Base-by-base conservation (phyloP, 2,888 invertebrate genomes). In the Amiota minor region DNA sequence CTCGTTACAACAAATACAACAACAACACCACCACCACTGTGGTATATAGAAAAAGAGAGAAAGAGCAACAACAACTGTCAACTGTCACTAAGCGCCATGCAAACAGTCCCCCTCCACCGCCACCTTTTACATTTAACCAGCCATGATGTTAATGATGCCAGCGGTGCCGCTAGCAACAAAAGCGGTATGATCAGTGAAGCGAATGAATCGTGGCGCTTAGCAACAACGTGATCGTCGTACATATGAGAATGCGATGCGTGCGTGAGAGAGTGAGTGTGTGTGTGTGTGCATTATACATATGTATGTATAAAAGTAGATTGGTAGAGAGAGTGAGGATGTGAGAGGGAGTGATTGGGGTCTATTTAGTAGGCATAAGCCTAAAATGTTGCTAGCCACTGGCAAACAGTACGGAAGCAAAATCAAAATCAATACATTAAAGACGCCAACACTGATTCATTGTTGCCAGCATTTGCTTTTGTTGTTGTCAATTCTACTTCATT, bases 41-140 rank as follows among this genome's bases (percentile, higher is more conserved):
- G n/a, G n/a, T 59, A 8, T 18, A 59, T 14, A 10, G 53, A 35
- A 18, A 9, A 3, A 50, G 50, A 46, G 35, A 16, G 47, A 65
- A 9, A 11, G 64, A 64, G 12, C 16, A 64, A 16, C 11, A 18
- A 59, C 59, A 18, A 59, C 59, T 2, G 59, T 20, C 53, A 68
- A 68, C 23, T 68, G 67, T 68, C 53, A 53, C 67, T 53, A 68
- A 68, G 67, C 67, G 67, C 67, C 50, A 68, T 68, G 67, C 50
- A 53, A 53, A 53, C 67, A 68, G 4, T 35, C 53, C 67, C 45
- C 35, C 20, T 14, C 16, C 56, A 23, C 50, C 14, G 67, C 16
- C 67, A 1, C 50, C 50, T 9, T 53, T 6, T 18, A 8, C 50
- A 16, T 23, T 16, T 16, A n/a, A 9, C 16, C 65, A 11, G 49